Percentiles rank a stretch among this genome's conserved stretches.
Evolutionary conservation across 2,797 vertebrate species (phyloP).

Genomic region (Rhincodon typus): DNA sequence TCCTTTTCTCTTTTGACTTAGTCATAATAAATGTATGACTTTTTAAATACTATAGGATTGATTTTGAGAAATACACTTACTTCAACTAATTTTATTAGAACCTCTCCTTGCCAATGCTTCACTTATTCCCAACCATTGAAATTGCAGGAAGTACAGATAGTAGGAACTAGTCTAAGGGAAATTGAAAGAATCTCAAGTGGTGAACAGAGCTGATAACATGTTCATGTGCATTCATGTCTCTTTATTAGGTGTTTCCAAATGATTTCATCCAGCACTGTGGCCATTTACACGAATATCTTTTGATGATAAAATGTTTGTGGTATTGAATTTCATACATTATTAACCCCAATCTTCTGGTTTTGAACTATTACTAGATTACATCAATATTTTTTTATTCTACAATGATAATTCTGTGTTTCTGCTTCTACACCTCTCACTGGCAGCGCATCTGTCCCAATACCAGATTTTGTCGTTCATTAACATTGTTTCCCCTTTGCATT

Average conservation of each 20-base stretch:
- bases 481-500: neutral
- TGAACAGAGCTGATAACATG: too few relatives aligned
- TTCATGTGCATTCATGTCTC: neutral
- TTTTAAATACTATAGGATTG: neutral
- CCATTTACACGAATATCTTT: neutral
- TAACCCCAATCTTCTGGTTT: neutral
- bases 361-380: neutral
- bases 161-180: neutral
- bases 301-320: neutral
- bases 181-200: neutral
- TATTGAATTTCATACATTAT: neutral
- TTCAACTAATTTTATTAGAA: neutral
- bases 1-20: neutral
- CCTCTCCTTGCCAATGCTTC: neutral
- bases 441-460: neutral
- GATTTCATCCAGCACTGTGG: neutral
- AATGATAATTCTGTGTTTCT: neutral
- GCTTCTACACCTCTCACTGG: neutral
- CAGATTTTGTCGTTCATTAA: neutral
- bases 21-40: neutral
- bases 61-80: neutral
- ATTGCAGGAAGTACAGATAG: neutral
- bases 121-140: neutral
- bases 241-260: neutral
- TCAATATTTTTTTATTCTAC: slow-evolving; percentile 12